Base-by-base conservation (phyloP, 2,113 vertebrate genomes). In the Takifugu bimaculatus region DNA sequence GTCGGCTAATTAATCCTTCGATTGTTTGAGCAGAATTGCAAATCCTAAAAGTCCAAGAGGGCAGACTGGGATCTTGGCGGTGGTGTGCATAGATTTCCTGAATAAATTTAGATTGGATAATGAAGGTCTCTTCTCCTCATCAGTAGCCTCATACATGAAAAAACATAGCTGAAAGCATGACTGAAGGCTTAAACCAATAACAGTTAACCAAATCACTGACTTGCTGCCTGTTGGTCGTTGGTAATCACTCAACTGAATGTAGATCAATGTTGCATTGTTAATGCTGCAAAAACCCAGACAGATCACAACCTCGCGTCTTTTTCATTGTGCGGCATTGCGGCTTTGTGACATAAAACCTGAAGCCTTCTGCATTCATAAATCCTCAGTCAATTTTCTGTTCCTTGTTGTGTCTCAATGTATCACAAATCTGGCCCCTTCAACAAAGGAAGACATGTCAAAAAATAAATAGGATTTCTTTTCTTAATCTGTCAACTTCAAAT, bases 1-100 rank as follows among this genome's bases (percentile, higher is more conserved):
- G 75, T 81, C 58, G 81, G 72, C 80, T 85, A 88, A 90, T 89
- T 90, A 89, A 85, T 81, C 70, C 78, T 84, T 69, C 54, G 55
- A 75, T 83, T 85, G 73, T 76, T 78, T 79, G 75, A 82, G 71
- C 77, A 60, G 70, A 70, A 57, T 56, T 70, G 50, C 60, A 79
- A 77, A 79, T 55, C 70, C 65, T 63, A 57, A 79, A 80, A 65
- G 72, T 64, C 35, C 9, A 39, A 39, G 7, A 60, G 63, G 77
- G 49, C 14, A 74, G 65, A 73, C 74, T 63, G 28, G 53, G 63
- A 49, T 75, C 60, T 66, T 63, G 70, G 66, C 20, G 29, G 74
- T 60, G 39, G 20, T 27, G 56, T 61, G 50, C 56, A 26, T 28
- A 13, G 20, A 53, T 53, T 6, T 12, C 35, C 35, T 39, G 7